Evolutionary conservation across 1,140 invertebrate species (phyloP).

Genomic region (Papilio dardanus): DNA sequence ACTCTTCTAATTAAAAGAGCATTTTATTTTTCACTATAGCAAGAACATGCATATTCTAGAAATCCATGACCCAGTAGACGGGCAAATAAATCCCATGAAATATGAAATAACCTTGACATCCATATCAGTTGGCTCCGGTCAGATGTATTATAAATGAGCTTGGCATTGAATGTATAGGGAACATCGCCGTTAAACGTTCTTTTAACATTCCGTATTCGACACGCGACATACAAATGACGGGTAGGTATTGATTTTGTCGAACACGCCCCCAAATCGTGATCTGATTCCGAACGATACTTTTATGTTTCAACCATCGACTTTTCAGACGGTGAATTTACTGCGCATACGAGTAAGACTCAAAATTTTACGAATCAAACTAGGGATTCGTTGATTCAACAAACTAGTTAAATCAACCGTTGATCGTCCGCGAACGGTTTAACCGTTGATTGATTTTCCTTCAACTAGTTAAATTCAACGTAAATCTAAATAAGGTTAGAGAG

Average conservation of each 20-base stretch:
- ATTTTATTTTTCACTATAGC: too few species aligned
- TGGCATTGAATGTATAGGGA: constrained; percentile 10
- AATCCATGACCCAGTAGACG: too few species aligned
- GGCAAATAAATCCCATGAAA: background rate
- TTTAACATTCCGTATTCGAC: constrained; percentile 10
- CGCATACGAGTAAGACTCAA: background rate
- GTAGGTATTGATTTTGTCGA: constrained; percentile 36
- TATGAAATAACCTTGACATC: constrained; percentile 6
- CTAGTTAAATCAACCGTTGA: too few species aligned
- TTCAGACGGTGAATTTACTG: background rate
- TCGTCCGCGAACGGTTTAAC: too few species aligned
- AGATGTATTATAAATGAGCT: constrained; percentile 12
- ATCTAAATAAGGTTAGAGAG: too few species aligned
- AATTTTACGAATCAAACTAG: background rate
- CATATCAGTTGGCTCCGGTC: background rate
- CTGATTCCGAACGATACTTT: constrained; percentile 22
- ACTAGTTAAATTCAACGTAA: too few species aligned
- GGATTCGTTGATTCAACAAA: too few species aligned
- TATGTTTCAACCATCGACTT: constrained; percentile 20
- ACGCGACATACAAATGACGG: constrained; percentile 27
- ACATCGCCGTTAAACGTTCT: constrained; percentile 7
- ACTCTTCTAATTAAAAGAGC: too few species aligned
- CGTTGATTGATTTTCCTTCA: too few species aligned
- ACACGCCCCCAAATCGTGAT: constrained; percentile 35
- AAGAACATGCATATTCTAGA: too few species aligned